A percentile compares a stretch with the other conserved stretches of the same genome.
These are phyloP conservation scores for Chaenodraco wilsoni DNA, from an alignment of 2,797 vertebrate genomes.

Conservation along the genomic window DNA sequence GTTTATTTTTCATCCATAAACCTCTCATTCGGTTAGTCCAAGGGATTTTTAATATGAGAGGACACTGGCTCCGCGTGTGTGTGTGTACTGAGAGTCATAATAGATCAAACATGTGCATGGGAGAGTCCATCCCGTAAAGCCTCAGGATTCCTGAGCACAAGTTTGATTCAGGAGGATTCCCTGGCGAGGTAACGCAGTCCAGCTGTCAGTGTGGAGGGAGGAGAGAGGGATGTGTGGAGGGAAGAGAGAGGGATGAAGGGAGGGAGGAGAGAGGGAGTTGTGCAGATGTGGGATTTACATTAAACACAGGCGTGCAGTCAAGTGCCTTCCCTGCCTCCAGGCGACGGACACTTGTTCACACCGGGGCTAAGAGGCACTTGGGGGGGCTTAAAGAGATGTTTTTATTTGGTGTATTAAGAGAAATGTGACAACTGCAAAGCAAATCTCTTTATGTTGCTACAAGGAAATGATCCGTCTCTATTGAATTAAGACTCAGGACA, in stretches of 20 bases:
- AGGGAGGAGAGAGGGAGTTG: slow-evolving; percentile 32
- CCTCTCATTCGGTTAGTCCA: neutral
- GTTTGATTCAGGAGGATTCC: slow-evolving; percentile 68
- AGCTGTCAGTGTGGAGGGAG: slow-evolving; percentile 59
- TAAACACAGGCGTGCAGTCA: slow-evolving; percentile 54
- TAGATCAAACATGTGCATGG: slow-evolving; percentile 66
- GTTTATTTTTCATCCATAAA: slow-evolving; percentile 33
- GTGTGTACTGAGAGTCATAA: slow-evolving; percentile 32
- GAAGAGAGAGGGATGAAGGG: neutral
- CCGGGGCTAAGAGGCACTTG: slow-evolving; percentile 61
- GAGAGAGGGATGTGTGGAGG: neutral
- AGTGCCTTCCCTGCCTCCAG: slow-evolving; percentile 55
- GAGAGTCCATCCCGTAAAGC: slow-evolving; percentile 54
- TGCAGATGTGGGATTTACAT: slow-evolving; percentile 65
- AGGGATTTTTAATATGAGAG: slow-evolving; percentile 14
- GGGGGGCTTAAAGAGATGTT: slow-evolving; percentile 31
- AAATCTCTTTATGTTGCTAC: slow-evolving; percentile 10
- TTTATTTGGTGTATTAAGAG: slow-evolving; percentile 14
- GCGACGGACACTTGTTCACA: slow-evolving; percentile 45
- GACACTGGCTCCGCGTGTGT: slow-evolving; percentile 1
- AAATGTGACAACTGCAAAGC: slow-evolving; percentile 15
- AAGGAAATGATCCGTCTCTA: slow-evolving; percentile 15
- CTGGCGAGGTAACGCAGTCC: slow-evolving; percentile 63
- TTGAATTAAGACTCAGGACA: slow-evolving; percentile 4
- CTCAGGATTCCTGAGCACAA: slow-evolving; percentile 52